phyloP scores from a whole-genome alignment of 2,888 invertebrate genomes.

The Trissolcus japonicus region DNA sequence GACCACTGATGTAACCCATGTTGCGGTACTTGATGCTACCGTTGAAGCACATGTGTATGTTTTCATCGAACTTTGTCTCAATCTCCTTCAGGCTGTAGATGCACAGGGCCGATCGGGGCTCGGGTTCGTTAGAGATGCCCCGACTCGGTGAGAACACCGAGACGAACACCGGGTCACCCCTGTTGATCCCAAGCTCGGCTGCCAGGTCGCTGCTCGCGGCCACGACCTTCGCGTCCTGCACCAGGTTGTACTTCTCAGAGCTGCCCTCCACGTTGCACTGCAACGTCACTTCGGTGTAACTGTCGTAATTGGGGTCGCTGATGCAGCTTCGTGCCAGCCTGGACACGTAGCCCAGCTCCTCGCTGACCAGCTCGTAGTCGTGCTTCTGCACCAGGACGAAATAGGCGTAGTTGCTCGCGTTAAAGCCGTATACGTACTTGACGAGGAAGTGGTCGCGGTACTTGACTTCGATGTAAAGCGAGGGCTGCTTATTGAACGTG shows the following conservation, averaged over 20 bases:
- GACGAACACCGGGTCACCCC: constrained; percentile 88
- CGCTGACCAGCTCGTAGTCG: constrained; percentile 90
- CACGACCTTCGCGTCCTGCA: constrained; percentile 94
- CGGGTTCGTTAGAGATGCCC: constrained; percentile 90
- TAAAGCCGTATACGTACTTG: constrained; percentile 97
- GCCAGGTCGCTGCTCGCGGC: constrained; percentile 90
- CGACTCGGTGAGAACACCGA: constrained; percentile 93
- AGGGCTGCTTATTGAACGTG: constrained; percentile 90
- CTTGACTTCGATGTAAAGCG: constrained; percentile 92
- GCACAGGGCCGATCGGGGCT: constrained; percentile 92
- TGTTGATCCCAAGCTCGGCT: constrained; percentile 87
- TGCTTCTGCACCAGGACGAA: constrained; percentile 96
- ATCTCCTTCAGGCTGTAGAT: constrained; percentile 93
- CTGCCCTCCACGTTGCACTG: constrained; percentile 86
- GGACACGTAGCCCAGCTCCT: constrained; percentile 93
- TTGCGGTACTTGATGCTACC: constrained; percentile 94
- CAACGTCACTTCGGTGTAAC: constrained; percentile 96
- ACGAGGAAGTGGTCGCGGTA: constrained; percentile 96
- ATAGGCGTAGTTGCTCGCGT: constrained; percentile 95
- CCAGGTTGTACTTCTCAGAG: constrained; percentile 85
- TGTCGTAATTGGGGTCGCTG: constrained; percentile 95
- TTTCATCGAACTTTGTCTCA: constrained; percentile 95
- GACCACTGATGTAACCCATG: constrained; percentile 93
- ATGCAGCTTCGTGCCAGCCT: constrained; percentile 95
- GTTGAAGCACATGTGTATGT: constrained; percentile 98